Evolutionary conservation across 1,140 invertebrate genomes (phyloP), one percentile per base, ranked within the genome.

Genomic region (Drosophila eugracilis): DNA sequence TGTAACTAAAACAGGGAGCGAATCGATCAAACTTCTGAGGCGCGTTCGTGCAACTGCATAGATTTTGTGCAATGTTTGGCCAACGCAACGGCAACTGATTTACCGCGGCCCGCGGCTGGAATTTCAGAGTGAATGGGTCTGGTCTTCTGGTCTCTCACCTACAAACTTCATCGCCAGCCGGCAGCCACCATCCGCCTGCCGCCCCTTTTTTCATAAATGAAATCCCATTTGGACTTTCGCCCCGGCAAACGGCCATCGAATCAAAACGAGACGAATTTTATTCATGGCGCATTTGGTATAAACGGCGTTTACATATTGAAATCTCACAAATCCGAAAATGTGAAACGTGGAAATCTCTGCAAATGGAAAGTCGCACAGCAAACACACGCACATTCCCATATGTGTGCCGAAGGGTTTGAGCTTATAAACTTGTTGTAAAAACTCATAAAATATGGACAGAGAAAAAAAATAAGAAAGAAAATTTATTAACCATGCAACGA

Each of bases 291-390:
- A 75, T 79, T 79, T 78, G 75, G 47, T 53, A 72, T 72, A 77
- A 76, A 55, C 72, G 71, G 39, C 59, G 60, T 75, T 81, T 66
- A 58, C 73, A 81, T 85, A 84, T 85, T 75, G 79, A 83, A 83
- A 83, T 84, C 49, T 73, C 47, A n/a, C n/a, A 74, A 74, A 74
- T 74, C 55, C 54, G 37, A 69, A 66, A 86, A 86, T 84, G 72
- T 75, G 66, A 85, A 86, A 86, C 81, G 77, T 86, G 74, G 54
- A 86, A 86, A 86, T 86, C 83, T 88, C 45, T 55, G 69, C 83
- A 71, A 85, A 88, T 86, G 83, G 81, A 86, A 86, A 86, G 81
- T 86, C 69, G 63, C 66, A 60, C 47, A 19, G 37, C 44, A 80
- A 49, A 75, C 66, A 76, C 52, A 66, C 54, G 42, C 45, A 42